These are phyloP conservation scores for Microctonus aethiopoides DNA, from an alignment of 2,888 invertebrate genomes.

Conservation along the genomic window DNA sequence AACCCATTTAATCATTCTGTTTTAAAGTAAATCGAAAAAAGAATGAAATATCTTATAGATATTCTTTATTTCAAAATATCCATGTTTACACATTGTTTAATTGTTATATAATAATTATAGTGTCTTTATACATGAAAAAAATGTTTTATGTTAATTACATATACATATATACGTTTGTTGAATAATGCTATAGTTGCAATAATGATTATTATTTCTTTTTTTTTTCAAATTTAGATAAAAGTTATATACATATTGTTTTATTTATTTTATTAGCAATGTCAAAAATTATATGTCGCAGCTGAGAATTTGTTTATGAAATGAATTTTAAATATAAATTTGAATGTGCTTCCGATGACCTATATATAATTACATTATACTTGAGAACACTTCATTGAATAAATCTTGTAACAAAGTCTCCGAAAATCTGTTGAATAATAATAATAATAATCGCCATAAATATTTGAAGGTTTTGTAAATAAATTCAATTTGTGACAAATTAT, in stretches of 20 bases:
- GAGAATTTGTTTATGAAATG: not conserved
- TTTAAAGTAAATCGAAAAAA: not conserved
- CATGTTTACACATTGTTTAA: not conserved
- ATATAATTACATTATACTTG: no score
- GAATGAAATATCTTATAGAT: not conserved
- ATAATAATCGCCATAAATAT: no score
- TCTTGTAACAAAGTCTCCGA: no score
- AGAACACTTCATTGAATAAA: no score
- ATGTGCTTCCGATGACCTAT: conserved; percentile 43
- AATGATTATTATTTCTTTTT: not conserved
- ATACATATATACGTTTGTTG: not conserved
- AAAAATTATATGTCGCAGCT: not conserved
- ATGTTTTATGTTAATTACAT: not conserved
- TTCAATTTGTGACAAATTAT: no score
- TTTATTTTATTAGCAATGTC: not conserved
- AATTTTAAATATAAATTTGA: conserved; percentile 1
- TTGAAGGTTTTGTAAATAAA: no score
- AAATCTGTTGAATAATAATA: no score
- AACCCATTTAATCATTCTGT: not conserved
- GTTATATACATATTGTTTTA: not conserved
- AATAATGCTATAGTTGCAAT: not conserved
- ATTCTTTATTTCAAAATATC: not conserved
- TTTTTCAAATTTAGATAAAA: not conserved
- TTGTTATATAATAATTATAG: not conserved
- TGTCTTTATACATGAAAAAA: not conserved